Percentiles rank a stretch among this genome's conserved stretches.
Conservation (phyloP, 2,113 vertebrate species). For the Neodontobutis hainanensis region DNA sequence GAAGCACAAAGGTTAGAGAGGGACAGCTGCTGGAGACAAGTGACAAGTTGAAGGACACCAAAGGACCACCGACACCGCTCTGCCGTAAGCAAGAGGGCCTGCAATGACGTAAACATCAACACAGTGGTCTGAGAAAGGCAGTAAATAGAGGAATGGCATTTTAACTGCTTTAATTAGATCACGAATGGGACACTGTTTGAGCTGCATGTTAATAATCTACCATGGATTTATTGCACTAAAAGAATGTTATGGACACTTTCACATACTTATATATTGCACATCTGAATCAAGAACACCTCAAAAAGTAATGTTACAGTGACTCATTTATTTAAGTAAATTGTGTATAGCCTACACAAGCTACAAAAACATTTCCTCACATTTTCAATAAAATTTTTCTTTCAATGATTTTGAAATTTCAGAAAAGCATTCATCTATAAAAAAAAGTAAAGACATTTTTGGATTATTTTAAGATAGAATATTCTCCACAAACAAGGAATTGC, state of each 20-base stretch:
- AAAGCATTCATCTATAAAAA: constrained; percentile 30
- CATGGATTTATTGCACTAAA: too few relatives aligned
- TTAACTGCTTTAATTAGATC: constrained; percentile 2
- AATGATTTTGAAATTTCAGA: constrained; percentile 23
- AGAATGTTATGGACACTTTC: too few relatives aligned
- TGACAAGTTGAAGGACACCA: constrained; percentile 35
- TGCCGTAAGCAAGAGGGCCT: neutral
- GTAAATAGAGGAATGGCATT: neutral
- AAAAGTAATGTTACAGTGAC: constrained; percentile 21
- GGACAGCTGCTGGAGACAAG: constrained; percentile 63
- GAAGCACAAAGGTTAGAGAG: constrained; percentile 56
- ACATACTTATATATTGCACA: neutral
- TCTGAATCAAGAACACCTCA: constrained; percentile 9
- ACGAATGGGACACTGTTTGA: neutral
- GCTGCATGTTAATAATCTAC: neutral
- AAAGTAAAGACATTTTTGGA: constrained; percentile 21
- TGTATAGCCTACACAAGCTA: constrained; percentile 43
- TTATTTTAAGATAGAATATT: constrained; percentile 9
- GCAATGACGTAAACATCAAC: neutral
- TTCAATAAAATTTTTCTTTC: constrained; percentile 21
- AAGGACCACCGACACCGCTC: constrained; percentile 15
- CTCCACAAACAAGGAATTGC: constrained; percentile 37
- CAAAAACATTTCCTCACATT: constrained; percentile 31
- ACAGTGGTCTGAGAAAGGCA: neutral
- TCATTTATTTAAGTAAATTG: constrained; percentile 58